A percentile compares a stretch with the other conserved stretches of the same genome.
These are phyloP conservation scores for Upupa epops DNA, from an alignment of 2,113 vertebrate genomes.

Conservation along the genomic window DNA sequence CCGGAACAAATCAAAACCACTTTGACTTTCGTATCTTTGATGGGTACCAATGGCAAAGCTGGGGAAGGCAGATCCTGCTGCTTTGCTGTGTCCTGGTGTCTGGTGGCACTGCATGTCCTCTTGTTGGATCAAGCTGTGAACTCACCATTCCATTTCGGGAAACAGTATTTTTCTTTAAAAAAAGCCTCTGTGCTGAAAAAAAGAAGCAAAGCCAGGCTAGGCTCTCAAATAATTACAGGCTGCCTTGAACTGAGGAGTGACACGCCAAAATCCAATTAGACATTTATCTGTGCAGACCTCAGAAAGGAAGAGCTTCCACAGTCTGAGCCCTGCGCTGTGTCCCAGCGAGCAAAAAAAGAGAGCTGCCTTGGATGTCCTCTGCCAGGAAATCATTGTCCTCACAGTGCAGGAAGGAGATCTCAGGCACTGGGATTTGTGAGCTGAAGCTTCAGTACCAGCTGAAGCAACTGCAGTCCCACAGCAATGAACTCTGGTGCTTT, in stretches of 20 bases:
- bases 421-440: not conserved
- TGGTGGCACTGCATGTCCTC: not conserved
- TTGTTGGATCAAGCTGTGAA: constrained; percentile 24
- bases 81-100: not conserved
- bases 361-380: not conserved
- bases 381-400: not conserved
- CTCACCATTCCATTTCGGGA: not conserved
- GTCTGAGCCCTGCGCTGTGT: not conserved
- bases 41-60: not conserved
- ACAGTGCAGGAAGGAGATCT: not conserved
- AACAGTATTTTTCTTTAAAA: not conserved
- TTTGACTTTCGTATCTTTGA: not conserved
- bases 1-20: not conserved
- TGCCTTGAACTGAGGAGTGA: not conserved
- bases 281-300: not conserved
- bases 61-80: not conserved
- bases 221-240: constrained; percentile 13
- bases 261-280: constrained; percentile 18
- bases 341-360: not conserved
- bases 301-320: not conserved
- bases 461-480: not conserved
- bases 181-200: not conserved
- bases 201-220: not conserved
- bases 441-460: fast-evolving
- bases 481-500: not conserved